Percentiles rank a stretch among this genome's conserved stretches.
These are phyloP conservation scores for Danio aesculapii DNA, from an alignment of 2,797 vertebrate species.

Conservation along the genomic window DNA sequence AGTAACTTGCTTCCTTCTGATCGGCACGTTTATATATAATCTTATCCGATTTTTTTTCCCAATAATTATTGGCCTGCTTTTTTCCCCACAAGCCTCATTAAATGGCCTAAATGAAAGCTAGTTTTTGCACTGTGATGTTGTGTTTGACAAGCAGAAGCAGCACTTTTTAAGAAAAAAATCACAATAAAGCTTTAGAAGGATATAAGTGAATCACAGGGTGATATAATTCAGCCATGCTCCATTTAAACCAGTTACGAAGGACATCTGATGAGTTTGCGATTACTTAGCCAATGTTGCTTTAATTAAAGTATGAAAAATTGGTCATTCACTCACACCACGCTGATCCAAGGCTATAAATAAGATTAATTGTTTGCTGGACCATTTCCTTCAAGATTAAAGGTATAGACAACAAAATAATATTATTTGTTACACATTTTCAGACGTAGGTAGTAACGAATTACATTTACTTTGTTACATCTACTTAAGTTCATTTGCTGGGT, in stretches of 20 bases:
- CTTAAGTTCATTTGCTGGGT: too few species aligned
- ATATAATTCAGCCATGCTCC: constrained; percentile 10
- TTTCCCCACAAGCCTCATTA: too few species aligned
- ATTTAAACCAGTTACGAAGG: constrained; percentile 9
- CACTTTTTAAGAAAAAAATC: background rate
- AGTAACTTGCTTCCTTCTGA: constrained; percentile 17
- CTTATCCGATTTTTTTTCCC: background rate
- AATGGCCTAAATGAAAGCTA: background rate
- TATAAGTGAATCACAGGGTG: background rate
- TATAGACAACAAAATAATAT: too few species aligned
- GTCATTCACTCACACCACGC: background rate
- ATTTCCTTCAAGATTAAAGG: too few species aligned
- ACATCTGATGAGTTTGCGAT: constrained; percentile 30
- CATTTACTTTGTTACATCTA: too few species aligned
- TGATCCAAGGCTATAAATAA: background rate
- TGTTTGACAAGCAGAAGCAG: too few species aligned
- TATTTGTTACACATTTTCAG: too few species aligned
- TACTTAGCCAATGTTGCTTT: constrained; percentile 4
- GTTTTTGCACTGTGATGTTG: too few species aligned
- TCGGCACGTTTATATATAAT: constrained; percentile 19
- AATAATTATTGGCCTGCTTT: background rate
- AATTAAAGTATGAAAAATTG: background rate
- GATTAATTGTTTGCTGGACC: too few species aligned
- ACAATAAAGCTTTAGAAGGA: background rate
- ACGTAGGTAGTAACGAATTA: too few species aligned